phyloP scores from a whole-genome alignment of 2,797 vertebrate species.

The Odontamblyopus lacepedii region DNA sequence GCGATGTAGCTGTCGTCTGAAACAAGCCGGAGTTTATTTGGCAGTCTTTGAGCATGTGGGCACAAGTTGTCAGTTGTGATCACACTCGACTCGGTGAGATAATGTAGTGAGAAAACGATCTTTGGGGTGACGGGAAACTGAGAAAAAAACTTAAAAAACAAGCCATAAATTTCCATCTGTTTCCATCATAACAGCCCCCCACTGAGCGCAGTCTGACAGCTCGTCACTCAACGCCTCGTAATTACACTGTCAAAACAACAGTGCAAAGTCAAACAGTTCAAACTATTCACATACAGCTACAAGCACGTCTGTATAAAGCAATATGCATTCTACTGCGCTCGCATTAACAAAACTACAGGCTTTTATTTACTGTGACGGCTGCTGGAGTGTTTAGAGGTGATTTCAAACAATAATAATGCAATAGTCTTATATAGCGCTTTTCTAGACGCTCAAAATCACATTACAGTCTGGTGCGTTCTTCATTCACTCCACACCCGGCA shows the following conservation, averaged over 20 bases:
- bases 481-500: too few species aligned
- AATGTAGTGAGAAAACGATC: conserved; percentile 9
- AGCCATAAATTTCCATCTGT: conserved; percentile 47
- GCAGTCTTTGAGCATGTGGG: conserved; percentile 7
- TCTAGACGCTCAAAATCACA: too few species aligned
- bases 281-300: background rate
- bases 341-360: background rate
- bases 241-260: conserved; percentile 39
- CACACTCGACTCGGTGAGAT: conserved; percentile 3
- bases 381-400: too few species aligned
- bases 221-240: conserved; percentile 39
- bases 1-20: background rate
- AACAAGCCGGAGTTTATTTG: background rate
- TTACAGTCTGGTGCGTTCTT: too few species aligned
- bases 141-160: conserved; percentile 8
- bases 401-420: too few species aligned
- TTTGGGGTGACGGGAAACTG: conserved; percentile 19
- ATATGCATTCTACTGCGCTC: conserved; percentile 28
- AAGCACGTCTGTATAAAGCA: conserved; percentile 13
- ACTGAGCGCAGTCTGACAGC: conserved; percentile 40
- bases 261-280: conserved; percentile 34
- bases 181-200: conserved; percentile 31
- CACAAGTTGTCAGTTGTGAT: conserved; percentile 8
- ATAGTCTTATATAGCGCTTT: too few species aligned
- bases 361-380: background rate